phyloP scores from a whole-genome alignment of 2,888 invertebrate genomes.

The Hymenopus coronatus region DNA sequence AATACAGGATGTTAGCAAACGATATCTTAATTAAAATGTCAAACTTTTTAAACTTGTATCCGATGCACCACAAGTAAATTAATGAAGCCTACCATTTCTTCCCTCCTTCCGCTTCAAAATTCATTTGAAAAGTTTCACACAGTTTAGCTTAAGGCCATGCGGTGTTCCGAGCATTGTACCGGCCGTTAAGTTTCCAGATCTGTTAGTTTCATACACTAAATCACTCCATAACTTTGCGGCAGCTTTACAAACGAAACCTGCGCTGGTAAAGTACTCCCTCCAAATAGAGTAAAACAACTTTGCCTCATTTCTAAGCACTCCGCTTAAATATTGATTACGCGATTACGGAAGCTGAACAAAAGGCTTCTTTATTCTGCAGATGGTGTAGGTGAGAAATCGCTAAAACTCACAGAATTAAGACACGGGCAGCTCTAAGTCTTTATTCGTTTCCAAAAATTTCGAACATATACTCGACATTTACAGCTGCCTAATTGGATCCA shows the following conservation, averaged over 20 bases:
- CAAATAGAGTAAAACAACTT: background rate
- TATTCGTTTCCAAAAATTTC: no score
- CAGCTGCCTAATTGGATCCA: no score
- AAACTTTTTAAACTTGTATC: slow-evolving; percentile 2
- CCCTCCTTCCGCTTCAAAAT: background rate
- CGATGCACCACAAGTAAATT: background rate
- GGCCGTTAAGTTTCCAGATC: background rate
- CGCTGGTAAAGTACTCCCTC: background rate
- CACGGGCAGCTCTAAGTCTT: no score
- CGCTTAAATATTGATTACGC: background rate
- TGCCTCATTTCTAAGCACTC: background rate
- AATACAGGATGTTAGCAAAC: background rate
- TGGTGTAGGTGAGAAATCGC: background rate
- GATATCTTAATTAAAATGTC: slow-evolving; percentile 6
- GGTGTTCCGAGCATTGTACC: background rate
- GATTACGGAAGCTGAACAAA: background rate
- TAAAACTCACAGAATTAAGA: no score
- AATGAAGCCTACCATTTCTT: background rate
- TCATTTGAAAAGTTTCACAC: background rate
- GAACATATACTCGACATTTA: no score
- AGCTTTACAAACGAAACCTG: background rate
- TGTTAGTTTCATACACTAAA: background rate
- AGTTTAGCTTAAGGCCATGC: background rate
- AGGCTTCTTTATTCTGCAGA: background rate
- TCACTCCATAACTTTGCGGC: background rate